Base-by-base conservation (phyloP, 2,113 vertebrate species). In the Anser cygnoides region DNA sequence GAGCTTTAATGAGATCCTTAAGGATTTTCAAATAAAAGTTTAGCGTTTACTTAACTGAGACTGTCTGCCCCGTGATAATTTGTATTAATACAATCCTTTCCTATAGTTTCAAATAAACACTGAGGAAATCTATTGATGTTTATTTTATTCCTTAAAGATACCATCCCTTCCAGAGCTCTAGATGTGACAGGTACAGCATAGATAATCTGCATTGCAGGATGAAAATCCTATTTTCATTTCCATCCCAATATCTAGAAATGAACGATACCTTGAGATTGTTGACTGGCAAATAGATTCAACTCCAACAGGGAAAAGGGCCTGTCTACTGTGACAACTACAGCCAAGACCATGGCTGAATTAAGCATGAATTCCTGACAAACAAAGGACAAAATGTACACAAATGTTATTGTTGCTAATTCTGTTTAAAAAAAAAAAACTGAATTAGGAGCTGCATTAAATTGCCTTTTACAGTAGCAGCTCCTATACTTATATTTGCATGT, bases 11-110 rank as follows among this genome's bases (percentile, higher is more conserved):
- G 93, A 96, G 80, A 89, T 95, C 88, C 89, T 93, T 61, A 84
- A 97, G 88, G 92, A 92, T 91, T 96, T 97, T 90, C 67, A 96
- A 87, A 94, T 84, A 88, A 92, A 96, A 94, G 43, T 10, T 88
- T 91, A 89, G 92, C 46, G 55, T 94, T 75, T 83, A 92, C 87
- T 95, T 86, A 68, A 92, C 68, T 74, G 52, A 87, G 77, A 90
- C 65, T n/a, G 2, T 73, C 78, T 75, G 84, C 59, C 83, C 71
- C 21, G 1, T 54, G 91, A 84, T 61, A 62, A 93, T 78, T 87
- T 75, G 11, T n/a, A 54, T 84, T 75, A 66, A 82, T 72, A 62
- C 52, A 90, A 35, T 66, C 59, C 59, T 95, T 86, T 87, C 58
- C 76, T 89, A 11, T 79, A 63, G 25, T 90, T 95, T 68, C 58